Percentiles rank a stretch among this genome's conserved stretches.
Conservation (phyloP, 2,888 invertebrate genomes). For the Lepetodrilus schrolli region DNA sequence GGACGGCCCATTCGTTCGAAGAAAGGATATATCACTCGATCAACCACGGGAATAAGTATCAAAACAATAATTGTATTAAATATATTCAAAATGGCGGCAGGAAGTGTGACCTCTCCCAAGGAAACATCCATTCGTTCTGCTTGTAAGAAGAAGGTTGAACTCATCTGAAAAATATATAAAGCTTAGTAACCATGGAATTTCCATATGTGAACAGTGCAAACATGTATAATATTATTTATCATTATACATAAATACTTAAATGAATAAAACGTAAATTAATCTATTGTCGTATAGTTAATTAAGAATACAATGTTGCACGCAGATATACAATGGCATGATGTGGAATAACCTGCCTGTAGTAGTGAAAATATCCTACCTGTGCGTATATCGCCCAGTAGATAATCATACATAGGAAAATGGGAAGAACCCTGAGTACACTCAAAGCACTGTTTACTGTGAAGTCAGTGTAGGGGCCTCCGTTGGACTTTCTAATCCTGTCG, state of each 20-base stretch:
- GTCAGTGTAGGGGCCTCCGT: slow-evolving; percentile 60
- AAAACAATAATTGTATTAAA: slow-evolving; percentile 69
- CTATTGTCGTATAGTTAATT: no score
- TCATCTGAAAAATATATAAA: slow-evolving; percentile 59
- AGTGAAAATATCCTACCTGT: no score
- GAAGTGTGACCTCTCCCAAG: slow-evolving; percentile 56
- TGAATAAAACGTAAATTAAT: no score
- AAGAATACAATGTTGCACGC: no score
- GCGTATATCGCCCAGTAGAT: slow-evolving; percentile 66
- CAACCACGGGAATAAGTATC: slow-evolving; percentile 69
- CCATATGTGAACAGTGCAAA: background rate
- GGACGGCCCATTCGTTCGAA: slow-evolving; percentile 54
- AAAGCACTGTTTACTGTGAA: slow-evolving; percentile 62
- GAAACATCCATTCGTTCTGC: slow-evolving; percentile 65
- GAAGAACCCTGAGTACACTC: slow-evolving; percentile 58
- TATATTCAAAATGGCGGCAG: slow-evolving; percentile 67
- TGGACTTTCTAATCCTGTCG: slow-evolving; percentile 18
- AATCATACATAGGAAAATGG: slow-evolving; percentile 61
- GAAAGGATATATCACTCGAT: slow-evolving; percentile 62
- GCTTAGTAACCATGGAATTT: background rate
- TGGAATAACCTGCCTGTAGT: no score
- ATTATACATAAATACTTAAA: no score
- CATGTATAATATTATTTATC: background rate
- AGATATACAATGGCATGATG: background rate
- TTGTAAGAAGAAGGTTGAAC: slow-evolving; percentile 69